Evolutionary conservation across 1,140 invertebrate genomes (phyloP), one percentile per base, ranked within the genome.

Genomic region (Pogonomyrmex barbatus): DNA sequence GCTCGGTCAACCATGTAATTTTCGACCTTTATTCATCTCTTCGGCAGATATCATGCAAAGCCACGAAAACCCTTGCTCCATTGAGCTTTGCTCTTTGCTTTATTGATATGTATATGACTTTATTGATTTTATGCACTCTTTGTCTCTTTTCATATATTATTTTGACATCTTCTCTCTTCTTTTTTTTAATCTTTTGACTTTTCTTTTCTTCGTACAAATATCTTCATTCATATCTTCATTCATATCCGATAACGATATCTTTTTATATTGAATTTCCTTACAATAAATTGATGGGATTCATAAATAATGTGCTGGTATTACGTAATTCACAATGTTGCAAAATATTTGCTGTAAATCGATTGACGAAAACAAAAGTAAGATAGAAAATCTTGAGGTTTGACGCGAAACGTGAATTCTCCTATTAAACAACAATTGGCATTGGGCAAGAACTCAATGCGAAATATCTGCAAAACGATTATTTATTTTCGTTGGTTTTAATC

Each of bases 1-100:
- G 62, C 73, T 85, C 82, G 58, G 50, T 87, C 86, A 60, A 84
- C 45, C 71, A 54, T 86, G 42, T 50, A 78, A 85, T 75, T 60
- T 83, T 62, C 54, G 68, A 83, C 67, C 67, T 73, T 75, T 54
- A 54, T 54, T 45, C 30, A n/a, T 39, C 24, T 58, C 24, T 47
- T 47, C 52, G 54, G 8, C 54, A 39, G 30, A 79, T 65, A 54
- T 54, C n/a, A 4, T 33, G 42, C 17, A 30, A 71, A 50, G 4
- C 2, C 45, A 54, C n/a, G 17, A 12, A 45, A 81, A 45, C 14
- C 14, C 45, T 33, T 24, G 24, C 24, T 24, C 24, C 24, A 42
- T 17, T 52, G 24, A 81, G 8, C 14, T 36, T 30, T n/a, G 5
- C 45, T 70, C 63, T 81, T 81, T 54, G 62, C 50, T 58, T 24